Base-by-base conservation (phyloP, 2,888 invertebrate genomes). In the Watsonalla binaria region DNA sequence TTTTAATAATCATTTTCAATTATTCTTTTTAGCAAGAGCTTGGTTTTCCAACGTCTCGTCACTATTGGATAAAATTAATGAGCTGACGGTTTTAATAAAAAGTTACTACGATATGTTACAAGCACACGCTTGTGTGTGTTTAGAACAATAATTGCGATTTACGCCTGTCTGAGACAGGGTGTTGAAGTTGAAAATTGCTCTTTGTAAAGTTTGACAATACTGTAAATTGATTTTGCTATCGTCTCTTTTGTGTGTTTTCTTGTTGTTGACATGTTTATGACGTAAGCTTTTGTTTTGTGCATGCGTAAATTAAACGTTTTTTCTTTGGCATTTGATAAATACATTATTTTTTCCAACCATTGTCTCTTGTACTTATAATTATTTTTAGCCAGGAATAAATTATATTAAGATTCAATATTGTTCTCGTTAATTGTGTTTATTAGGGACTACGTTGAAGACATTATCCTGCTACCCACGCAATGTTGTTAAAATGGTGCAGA, bases 141-240 rank as follows among this genome's bases (percentile, higher is more conserved):
- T 52, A 39, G 11, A 47, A 42, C 52, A 49, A 49, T 49, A 47
- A 47, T 52, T 46, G 46, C 46, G 47, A 47, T 52, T 47, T 47
- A 15, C 14, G 37, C 24, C 14, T 49, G 39, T 9, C 13, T 39
- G 9, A 37, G 49, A 39, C 49, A 14, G 0, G 46, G 35, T 37
- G 39, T 37, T 9, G 37, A 49, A 49, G 49, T 49, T 49, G 37
- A 39, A 49, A 49, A 49, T 49, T 49, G 49, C 39, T 49, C 15
- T 9, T 49, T 37, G 49, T 49, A 49, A 39, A 49, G 39, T 49
- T 53, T 53, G 53, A 53, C 49, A 53, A 46, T 46, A 8, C 7
- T 45, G n/a, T 46, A 15, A 53, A 54, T 51, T 54, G 54, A 51
- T 54, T 51, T 51, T 54, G 51, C 51, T 54, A 42, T 7, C 49